Percentiles rank a stretch among this genome's conserved stretches.
Evolutionary conservation across 2,797 vertebrate genomes (phyloP).

Genomic region (Artibeus lituratus): DNA sequence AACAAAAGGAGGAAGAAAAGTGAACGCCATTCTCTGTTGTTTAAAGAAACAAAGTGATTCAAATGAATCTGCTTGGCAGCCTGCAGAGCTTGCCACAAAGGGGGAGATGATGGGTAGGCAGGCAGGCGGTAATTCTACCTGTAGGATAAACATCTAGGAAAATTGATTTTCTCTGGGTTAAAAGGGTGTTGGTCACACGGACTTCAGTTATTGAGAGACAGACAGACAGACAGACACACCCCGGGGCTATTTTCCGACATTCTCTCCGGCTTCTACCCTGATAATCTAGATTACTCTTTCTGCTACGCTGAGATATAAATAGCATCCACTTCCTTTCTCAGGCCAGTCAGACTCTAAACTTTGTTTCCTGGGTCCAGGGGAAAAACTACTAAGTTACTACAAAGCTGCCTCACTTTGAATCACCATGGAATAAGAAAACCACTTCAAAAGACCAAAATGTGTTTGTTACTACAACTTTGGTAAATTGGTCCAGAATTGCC

Average conservation of each 20-base stretch:
- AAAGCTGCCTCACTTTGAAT: constrained; percentile 50
- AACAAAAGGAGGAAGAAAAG: constrained; percentile 27
- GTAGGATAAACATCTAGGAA: constrained; percentile 42
- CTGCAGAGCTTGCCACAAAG: background rate
- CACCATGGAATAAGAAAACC: constrained; percentile 23
- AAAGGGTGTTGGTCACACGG: background rate
- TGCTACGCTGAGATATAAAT: constrained; percentile 60
- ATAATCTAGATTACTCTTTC: constrained; percentile 61
- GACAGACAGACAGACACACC: background rate
- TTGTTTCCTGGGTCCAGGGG: constrained; percentile 58
- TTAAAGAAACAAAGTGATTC: constrained; percentile 5
- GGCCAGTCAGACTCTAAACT: constrained; percentile 18
- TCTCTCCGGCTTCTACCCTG: constrained; percentile 35
- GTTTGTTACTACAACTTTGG: background rate
- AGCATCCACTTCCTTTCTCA: constrained; percentile 71
- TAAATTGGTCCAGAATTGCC: background rate
- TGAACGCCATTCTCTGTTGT: constrained; percentile 7
- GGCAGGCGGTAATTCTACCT: background rate
- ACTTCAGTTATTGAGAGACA: constrained; percentile 8
- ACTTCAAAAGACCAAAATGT: constrained; percentile 47
- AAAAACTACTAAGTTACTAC: constrained; percentile 51
- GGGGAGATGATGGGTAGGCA: background rate
- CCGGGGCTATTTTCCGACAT: constrained; percentile 52
- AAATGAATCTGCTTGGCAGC: background rate
- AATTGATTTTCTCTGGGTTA: constrained; percentile 8